A percentile compares a stretch with the other conserved stretches of the same genome.
These are phyloP conservation scores for Lochmaea capreae DNA, from an alignment of 2,888 invertebrate genomes.

Conservation along the genomic window DNA sequence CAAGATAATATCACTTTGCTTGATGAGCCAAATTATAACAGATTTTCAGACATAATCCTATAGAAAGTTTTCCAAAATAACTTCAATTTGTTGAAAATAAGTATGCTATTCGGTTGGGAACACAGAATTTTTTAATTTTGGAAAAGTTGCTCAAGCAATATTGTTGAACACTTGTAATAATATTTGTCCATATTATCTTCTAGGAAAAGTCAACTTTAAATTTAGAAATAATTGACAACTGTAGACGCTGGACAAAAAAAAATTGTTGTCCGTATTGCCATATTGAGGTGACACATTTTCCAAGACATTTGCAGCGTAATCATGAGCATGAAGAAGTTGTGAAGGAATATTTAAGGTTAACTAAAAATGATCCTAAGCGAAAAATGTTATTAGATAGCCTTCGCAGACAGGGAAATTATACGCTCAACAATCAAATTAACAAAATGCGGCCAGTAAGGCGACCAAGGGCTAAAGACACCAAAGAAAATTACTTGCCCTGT, in stretches of 20 bases:
- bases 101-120: no score
- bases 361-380: conserved; percentile 37
- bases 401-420: conserved; percentile 38
- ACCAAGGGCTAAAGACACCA: conserved; percentile 14
- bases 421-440: conserved; percentile 8
- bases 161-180: no score
- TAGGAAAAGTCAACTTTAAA: conserved; percentile 6
- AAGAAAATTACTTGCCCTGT: conserved; percentile 31
- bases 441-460: conserved; percentile 17
- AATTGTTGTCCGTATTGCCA: conserved; percentile 41
- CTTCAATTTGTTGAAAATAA: no score
- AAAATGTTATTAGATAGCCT: conserved; percentile 30
- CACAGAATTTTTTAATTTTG: no score
- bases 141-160: no score
- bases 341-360: conserved; percentile 30
- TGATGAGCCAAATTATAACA: no score
- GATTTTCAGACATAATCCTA: no score
- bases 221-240: conserved; percentile 18
- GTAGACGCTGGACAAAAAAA: conserved; percentile 39
- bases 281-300: conserved; percentile 42
- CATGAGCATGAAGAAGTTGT: conserved; percentile 42
- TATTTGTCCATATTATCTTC: neutral
- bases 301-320: conserved; percentile 38
- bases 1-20: no score
- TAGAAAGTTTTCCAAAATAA: no score